These are phyloP conservation scores for Semnornis frantzii DNA, from an alignment of 2,113 vertebrate species.

Conservation along the genomic window DNA sequence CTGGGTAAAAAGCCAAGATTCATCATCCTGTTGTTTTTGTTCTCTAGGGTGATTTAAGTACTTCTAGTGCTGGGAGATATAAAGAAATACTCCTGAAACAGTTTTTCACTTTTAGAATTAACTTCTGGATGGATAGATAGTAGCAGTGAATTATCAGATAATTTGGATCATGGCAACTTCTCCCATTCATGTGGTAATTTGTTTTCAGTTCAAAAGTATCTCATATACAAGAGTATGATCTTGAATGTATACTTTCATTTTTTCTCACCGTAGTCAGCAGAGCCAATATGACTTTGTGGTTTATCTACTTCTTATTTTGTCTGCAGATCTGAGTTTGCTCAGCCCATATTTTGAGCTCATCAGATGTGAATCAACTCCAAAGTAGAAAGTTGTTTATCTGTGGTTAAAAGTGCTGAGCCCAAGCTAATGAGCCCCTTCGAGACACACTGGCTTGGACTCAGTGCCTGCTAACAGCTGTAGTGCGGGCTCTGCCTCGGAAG, in stretches of 20 bases:
- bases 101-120: not conserved
- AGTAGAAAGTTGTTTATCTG: not conserved
- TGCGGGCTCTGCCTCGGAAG: not conserved
- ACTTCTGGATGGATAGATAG: not conserved
- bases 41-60: not conserved
- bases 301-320: not conserved
- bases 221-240: not conserved
- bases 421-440: not conserved
- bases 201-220: not conserved
- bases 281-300: not conserved
- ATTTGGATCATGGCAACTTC: not conserved
- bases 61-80: not conserved
- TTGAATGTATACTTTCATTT: not conserved
- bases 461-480: fast-evolving
- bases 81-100: not conserved
- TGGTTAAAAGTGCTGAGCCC: not conserved
- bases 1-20: not conserved
- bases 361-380: not conserved
- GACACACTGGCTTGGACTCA: fast-evolving
- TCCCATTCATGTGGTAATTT: not conserved
- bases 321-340: not conserved
- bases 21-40: not conserved
- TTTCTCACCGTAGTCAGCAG: not conserved
- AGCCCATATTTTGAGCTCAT: not conserved
- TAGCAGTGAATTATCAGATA: not conserved